Percentiles rank a stretch among this genome's conserved stretches.
Evolutionary conservation across 2,113 vertebrate species (phyloP).

Genomic region (rat (Rattus norvegicus)): DNA sequence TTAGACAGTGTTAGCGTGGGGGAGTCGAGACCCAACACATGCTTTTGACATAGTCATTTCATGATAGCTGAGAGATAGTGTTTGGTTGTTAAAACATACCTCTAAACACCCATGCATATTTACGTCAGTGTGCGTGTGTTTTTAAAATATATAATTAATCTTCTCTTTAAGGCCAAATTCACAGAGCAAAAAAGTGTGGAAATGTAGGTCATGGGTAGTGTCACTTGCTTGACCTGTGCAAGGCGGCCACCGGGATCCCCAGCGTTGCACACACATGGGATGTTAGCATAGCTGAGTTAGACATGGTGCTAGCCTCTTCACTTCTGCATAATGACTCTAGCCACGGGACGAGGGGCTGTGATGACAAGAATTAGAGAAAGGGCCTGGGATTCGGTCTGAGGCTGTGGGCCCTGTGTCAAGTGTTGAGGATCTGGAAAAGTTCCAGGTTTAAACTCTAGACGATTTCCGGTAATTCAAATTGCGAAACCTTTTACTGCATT

Average conservation of each 20-base stretch:
- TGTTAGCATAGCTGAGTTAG: background rate
- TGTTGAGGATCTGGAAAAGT: background rate
- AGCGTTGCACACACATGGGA: background rate
- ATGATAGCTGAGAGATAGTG: background rate
- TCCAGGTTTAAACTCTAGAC: background rate
- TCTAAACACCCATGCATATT: background rate
- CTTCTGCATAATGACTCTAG: background rate
- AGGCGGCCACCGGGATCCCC: rapidly evolving
- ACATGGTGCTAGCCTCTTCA: background rate
- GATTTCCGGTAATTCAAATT: background rate
- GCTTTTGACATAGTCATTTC: slow-evolving; percentile 1
- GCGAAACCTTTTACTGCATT: background rate
- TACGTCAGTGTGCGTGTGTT: background rate
- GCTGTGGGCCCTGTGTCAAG: background rate
- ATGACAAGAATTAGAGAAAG: background rate
- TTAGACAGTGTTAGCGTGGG: background rate
- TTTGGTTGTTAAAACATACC: background rate
- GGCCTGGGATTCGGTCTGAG: background rate
- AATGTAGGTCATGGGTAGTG: no score
- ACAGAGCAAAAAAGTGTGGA: background rate
- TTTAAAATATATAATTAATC: background rate
- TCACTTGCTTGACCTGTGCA: background rate
- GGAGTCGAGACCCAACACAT: background rate
- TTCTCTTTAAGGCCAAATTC: slow-evolving; percentile 17
- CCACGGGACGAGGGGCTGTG: background rate